These are phyloP conservation scores for Drosophila sordidapex DNA, from an alignment of 2,888 invertebrate genomes.

Conservation along the genomic window DNA sequence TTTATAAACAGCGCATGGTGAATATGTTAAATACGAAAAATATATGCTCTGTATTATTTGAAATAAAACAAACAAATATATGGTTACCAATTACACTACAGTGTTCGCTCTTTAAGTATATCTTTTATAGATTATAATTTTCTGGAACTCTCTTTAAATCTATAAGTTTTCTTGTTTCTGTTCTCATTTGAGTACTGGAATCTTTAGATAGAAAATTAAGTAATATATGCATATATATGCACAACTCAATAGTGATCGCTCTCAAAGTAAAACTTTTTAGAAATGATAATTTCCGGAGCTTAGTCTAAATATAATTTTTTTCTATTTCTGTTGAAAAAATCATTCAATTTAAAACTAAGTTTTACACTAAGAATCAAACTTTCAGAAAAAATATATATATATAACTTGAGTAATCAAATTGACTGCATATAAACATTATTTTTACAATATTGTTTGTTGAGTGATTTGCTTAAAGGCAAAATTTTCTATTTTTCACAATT, in stretches of 20 bases:
- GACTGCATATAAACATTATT: background rate
- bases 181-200: background rate
- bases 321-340: background rate
- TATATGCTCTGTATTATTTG: background rate
- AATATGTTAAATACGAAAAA: constrained; percentile 3
- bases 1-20: background rate
- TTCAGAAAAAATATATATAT: background rate
- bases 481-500: background rate
- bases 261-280: background rate
- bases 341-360: background rate
- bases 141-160: background rate
- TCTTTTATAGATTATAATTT: background rate
- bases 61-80: constrained; percentile 2
- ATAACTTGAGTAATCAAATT: background rate
- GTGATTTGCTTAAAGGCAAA: background rate
- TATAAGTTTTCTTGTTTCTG: background rate
- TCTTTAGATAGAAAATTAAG: background rate
- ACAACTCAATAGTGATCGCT: background rate
- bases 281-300: background rate
- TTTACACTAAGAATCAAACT: background rate
- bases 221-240: background rate
- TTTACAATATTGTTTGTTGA: background rate
- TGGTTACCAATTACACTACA: background rate
- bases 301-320: background rate
- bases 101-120: background rate